phyloP scores from a whole-genome alignment of 1,140 invertebrate genomes.

The Euschistus heros region DNA sequence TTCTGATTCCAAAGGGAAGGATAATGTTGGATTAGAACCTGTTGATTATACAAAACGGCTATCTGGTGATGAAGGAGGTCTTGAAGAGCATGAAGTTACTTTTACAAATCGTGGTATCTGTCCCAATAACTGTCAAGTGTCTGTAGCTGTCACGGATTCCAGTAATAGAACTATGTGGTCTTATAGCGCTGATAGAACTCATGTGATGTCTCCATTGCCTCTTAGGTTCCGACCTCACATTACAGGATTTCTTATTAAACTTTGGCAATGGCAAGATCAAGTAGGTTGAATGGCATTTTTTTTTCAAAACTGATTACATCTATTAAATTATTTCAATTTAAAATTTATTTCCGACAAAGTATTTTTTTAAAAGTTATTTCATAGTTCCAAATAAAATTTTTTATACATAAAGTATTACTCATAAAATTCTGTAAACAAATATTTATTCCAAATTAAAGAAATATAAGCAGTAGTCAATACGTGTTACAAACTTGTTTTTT shows the following conservation, averaged over 20 bases:
- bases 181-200: slow-evolving; percentile 46
- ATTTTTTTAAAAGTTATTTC: too few relatives aligned
- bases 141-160: slow-evolving; percentile 46
- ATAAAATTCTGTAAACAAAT: too few relatives aligned
- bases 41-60: slow-evolving; percentile 2
- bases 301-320: too few relatives aligned
- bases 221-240: slow-evolving; percentile 44
- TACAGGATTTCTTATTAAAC: slow-evolving; percentile 63
- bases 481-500: too few relatives aligned
- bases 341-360: too few relatives aligned
- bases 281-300: too few relatives aligned
- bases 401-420: too few relatives aligned
- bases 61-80: background rate
- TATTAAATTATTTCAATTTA: too few relatives aligned
- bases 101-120: slow-evolving; percentile 50
- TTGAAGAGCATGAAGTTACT: slow-evolving; percentile 17
- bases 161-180: slow-evolving; percentile 41
- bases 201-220: slow-evolving; percentile 53
- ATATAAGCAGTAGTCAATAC: too few relatives aligned
- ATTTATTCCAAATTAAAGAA: too few relatives aligned
- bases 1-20: background rate
- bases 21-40: background rate
- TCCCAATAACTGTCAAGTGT: slow-evolving; percentile 47
- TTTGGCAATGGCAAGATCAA: slow-evolving; percentile 54
- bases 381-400: too few relatives aligned